phyloP scores from a whole-genome alignment of 92 coral and sea anemone genomes.

The Heliopora coerulea region DNA sequence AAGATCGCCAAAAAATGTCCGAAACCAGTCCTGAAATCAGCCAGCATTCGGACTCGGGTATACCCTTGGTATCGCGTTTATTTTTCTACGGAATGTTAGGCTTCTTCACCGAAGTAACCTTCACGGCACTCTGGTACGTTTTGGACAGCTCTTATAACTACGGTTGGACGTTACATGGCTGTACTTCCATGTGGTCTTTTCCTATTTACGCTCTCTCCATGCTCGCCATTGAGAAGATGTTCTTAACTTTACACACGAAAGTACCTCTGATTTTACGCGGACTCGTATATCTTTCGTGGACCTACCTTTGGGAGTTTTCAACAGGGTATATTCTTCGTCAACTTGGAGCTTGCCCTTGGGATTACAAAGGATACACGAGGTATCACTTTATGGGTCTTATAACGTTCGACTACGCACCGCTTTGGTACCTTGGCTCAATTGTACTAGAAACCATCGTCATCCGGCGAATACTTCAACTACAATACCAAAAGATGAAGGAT shows the following conservation, averaged over 20 bases:
- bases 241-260: constrained; percentile 64
- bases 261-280: constrained; percentile 76
- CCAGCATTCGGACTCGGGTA: background rate
- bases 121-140: constrained; percentile 95
- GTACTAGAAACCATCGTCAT: constrained; percentile 77
- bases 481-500: constrained; percentile 48
- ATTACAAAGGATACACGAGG: constrained; percentile 81
- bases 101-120: constrained; percentile 88
- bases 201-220: constrained; percentile 86
- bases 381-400: constrained; percentile 84
- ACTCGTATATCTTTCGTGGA: constrained; percentile 76
- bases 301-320: constrained; percentile 84
- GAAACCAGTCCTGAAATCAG: no score
- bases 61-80: constrained; percentile 71
- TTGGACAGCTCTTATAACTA: constrained; percentile 81
- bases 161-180: constrained; percentile 97
- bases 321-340: constrained; percentile 81
- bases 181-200: constrained; percentile 95
- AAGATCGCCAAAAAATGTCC: no score
- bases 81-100: constrained; percentile 92
- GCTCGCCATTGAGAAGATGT: constrained; percentile 74
- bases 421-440: constrained; percentile 84
- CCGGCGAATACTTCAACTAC: constrained; percentile 83
- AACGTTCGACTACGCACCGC: constrained; percentile 92
- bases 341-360: constrained; percentile 97